Evolutionary conservation across 2,113 vertebrate genomes (phyloP).

Genomic region (Charadrius vociferus): DNA sequence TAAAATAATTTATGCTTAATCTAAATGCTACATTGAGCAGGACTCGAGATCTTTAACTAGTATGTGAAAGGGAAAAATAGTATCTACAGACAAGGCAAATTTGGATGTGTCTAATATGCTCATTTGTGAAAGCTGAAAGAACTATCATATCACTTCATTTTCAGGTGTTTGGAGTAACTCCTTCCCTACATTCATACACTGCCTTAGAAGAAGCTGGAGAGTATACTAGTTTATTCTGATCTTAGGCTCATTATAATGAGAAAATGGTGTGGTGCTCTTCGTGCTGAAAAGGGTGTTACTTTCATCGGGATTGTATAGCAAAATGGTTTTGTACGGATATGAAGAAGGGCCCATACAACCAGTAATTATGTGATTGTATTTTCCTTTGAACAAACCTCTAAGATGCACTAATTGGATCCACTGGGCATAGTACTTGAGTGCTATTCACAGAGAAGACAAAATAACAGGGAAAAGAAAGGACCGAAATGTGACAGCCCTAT

Average conservation of each 20-base stretch:
- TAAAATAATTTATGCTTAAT: constrained; percentile 15
- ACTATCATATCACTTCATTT: neutral
- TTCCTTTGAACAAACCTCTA: neutral
- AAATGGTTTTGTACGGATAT: neutral
- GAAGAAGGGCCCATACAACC: neutral
- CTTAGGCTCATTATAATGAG: neutral
- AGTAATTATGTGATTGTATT: neutral
- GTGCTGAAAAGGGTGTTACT: neutral
- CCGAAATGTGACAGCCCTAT: neutral
- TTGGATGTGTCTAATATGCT: neutral
- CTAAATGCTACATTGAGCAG: neutral
- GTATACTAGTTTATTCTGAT: neutral
- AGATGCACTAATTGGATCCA: neutral
- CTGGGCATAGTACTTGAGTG: neutral
- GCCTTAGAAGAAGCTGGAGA: neutral
- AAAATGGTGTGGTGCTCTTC: accelerated
- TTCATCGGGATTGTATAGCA: neutral
- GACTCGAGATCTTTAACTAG: neutral
- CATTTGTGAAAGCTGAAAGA: neutral
- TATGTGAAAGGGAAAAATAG: constrained; percentile 6
- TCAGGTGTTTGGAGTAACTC: neutral
- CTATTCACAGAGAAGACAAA: neutral
- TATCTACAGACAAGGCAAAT: neutral
- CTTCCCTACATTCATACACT: neutral
- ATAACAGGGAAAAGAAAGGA: neutral